Evolutionary conservation across 2,113 vertebrate species (phyloP).

Genomic region (Neodon shergylaensis): DNA sequence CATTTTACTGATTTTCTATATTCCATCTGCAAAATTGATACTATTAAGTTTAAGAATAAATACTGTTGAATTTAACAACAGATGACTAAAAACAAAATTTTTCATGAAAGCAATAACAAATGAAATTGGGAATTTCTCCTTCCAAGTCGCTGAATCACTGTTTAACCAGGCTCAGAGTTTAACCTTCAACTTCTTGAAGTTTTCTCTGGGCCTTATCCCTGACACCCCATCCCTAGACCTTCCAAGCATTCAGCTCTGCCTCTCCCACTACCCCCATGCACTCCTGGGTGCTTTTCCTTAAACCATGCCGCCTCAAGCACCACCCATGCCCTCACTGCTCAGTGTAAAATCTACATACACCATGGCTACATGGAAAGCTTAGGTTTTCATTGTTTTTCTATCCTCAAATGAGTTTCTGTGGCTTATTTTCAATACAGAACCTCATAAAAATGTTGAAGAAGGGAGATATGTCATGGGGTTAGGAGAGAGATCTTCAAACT

Average conservation of each 20-base stretch:
- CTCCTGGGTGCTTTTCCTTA: background rate
- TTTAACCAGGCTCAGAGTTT: background rate
- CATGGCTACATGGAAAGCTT: background rate
- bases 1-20: background rate
- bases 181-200: background rate
- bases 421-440: background rate
- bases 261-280: background rate
- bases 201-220: background rate
- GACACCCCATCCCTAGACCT: background rate
- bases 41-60: background rate
- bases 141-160: background rate
- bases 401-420: background rate
- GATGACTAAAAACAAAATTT: background rate
- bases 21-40: background rate
- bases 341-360: background rate
- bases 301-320: accelerated
- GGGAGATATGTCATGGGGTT: background rate
- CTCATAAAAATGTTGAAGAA: background rate
- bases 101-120: background rate
- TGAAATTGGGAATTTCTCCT: background rate
- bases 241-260: background rate
- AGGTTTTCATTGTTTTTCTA: background rate
- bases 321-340: background rate
- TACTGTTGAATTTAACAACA: background rate
- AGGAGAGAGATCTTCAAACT: background rate